A percentile compares a stretch with the other conserved stretches of the same genome.
phyloP scores from a whole-genome alignment of 1,140 invertebrate genomes.

The Pogonognathellus flavescens region DNA sequence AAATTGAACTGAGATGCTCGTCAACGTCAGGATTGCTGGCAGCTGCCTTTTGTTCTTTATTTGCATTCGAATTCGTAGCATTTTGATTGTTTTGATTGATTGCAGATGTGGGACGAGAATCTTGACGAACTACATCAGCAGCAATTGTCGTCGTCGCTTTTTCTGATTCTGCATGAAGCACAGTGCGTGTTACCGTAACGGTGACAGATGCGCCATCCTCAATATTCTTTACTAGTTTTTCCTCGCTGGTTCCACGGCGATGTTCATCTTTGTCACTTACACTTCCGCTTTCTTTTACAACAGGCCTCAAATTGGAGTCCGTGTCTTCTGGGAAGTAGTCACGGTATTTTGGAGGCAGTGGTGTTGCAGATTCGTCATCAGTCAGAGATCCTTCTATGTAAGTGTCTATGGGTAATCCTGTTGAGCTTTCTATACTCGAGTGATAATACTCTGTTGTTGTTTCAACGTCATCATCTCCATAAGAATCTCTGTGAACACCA shows the following conservation, averaged over 20 bases:
- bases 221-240: neutral
- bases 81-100: neutral
- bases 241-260: neutral
- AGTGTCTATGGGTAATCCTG: neutral
- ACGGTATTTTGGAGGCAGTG: slow-evolving; percentile 53
- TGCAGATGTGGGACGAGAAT: neutral
- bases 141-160: neutral
- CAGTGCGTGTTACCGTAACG: slow-evolving; percentile 63
- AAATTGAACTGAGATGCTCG: slow-evolving; percentile 2
- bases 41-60: neutral
- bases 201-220: slow-evolving; percentile 45
- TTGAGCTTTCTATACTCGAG: slow-evolving; percentile 1
- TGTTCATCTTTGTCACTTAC: slow-evolving; percentile 26
- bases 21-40: neutral
- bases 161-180: slow-evolving; percentile 22
- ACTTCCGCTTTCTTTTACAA: neutral
- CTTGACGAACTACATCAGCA: neutral
- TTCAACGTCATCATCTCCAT: slow-evolving; percentile 52
- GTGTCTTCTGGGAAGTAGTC: slow-evolving; percentile 55
- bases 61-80: neutral
- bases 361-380: slow-evolving; percentile 34
- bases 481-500: slow-evolving; percentile 51
- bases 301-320: neutral
- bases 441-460: slow-evolving; percentile 17
- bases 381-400: slow-evolving; percentile 54